phyloP scores from a whole-genome alignment of 2,797 vertebrate genomes.

The Galago senegalensis region DNA sequence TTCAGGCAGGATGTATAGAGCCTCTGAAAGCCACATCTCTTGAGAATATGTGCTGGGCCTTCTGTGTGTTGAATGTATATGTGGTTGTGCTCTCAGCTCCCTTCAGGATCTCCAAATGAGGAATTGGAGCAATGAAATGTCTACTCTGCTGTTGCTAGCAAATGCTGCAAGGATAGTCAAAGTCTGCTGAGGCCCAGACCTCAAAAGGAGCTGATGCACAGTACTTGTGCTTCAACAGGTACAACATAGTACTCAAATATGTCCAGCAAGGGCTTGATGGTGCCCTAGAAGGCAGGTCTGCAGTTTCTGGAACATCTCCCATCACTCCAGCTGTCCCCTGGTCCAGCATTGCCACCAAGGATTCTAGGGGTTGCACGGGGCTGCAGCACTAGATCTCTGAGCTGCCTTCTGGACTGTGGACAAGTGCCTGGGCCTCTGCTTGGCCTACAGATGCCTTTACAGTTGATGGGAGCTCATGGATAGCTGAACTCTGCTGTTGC shows the following conservation, averaged over 20 bases:
- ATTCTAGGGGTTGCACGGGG: neutral
- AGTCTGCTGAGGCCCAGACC: neutral
- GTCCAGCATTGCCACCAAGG: neutral
- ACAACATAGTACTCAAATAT: neutral
- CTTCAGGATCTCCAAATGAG: constrained; percentile 84
- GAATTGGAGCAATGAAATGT: neutral
- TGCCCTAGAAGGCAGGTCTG: neutral
- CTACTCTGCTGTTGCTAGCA: neutral
- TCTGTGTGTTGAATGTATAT: constrained; percentile 96
- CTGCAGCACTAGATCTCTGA: neutral
- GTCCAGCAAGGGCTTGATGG: neutral
- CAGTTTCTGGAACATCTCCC: neutral
- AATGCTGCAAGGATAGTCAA: neutral
- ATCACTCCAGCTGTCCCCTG: no score
- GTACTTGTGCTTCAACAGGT: neutral
- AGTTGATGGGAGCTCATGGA: no score
- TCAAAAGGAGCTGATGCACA: neutral
- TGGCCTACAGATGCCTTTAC: no score
- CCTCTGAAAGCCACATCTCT: constrained; percentile 97
- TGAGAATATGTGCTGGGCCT: constrained; percentile 97
- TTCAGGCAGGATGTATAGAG: constrained; percentile 97
- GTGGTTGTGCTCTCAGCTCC: constrained; percentile 94
- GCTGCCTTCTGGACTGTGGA: no score
- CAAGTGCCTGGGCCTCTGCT: neutral
- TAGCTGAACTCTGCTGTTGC: no score